Evolutionary conservation across 2,888 invertebrate genomes (phyloP).

Genomic region (Celastrina argiolus): DNA sequence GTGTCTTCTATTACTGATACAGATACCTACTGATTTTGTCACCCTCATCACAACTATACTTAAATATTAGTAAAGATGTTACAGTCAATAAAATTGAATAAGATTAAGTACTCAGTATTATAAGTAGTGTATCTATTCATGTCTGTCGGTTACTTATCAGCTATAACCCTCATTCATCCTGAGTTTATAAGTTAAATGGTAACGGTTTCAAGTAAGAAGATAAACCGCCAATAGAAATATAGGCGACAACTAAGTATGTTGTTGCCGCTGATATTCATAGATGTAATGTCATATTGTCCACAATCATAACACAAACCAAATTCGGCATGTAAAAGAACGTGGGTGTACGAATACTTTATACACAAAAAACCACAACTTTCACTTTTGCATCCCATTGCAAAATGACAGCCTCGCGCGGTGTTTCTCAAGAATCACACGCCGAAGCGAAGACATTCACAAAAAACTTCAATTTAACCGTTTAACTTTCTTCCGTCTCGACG

Average conservation of each 20-base stretch:
- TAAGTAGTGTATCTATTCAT: background rate
- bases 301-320: background rate
- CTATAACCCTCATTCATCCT: background rate
- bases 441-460: slow-evolving; percentile 45
- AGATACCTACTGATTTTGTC: too few species aligned
- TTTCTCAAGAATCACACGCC: slow-evolving; percentile 39
- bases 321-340: slow-evolving; percentile 26
- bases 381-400: slow-evolving; percentile 66
- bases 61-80: background rate
- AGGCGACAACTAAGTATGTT: background rate
- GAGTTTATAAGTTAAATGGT: background rate
- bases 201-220: background rate
- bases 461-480: slow-evolving; percentile 41
- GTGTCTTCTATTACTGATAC: too few species aligned
- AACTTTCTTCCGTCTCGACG: slow-evolving; percentile 78
- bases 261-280: background rate
- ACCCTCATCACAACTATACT: background rate
- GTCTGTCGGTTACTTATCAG: background rate
- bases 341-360: slow-evolving; percentile 50
- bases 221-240: background rate
- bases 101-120: background rate
- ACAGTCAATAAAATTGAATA: background rate
- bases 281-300: background rate
- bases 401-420: slow-evolving; percentile 54
- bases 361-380: slow-evolving; percentile 60